Evolutionary conservation across 2,888 invertebrate species (phyloP).

Genomic region (Chaitophorus viminalis): DNA sequence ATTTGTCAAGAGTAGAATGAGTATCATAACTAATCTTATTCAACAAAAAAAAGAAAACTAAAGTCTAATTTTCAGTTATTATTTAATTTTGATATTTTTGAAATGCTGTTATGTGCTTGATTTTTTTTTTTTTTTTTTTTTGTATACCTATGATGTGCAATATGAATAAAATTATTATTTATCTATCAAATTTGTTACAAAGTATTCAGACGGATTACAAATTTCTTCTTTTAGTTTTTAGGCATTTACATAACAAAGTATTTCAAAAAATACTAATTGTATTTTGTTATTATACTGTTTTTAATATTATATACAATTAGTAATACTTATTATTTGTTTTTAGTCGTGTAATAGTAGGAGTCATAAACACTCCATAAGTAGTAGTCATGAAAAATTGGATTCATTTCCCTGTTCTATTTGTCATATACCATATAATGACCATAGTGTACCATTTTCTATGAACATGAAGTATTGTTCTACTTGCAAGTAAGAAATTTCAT

Average conservation of each 20-base stretch:
- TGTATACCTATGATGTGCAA: no score
- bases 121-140: no score
- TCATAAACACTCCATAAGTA: conserved; percentile 53
- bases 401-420: conserved; percentile 71
- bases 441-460: conserved; percentile 78
- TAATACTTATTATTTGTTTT: conserved; percentile 12
- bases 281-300: not conserved
- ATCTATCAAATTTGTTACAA: not conserved
- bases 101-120: no score
- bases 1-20: no score
- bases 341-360: conserved; percentile 42
- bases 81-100: no score
- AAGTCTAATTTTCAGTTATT: no score
- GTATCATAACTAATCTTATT: no score
- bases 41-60: no score
- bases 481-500: conserved; percentile 72
- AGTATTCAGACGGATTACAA: not conserved
- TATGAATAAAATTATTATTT: no score
- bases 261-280: not conserved
- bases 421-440: conserved; percentile 86
- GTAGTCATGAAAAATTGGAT: conserved; percentile 65
- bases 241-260: not conserved
- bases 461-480: conserved; percentile 78
- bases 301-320: not conserved
- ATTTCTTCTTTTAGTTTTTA: not conserved